Evolutionary conservation across 2,888 invertebrate genomes (phyloP).

Genomic region (Xestia ashworthii): DNA sequence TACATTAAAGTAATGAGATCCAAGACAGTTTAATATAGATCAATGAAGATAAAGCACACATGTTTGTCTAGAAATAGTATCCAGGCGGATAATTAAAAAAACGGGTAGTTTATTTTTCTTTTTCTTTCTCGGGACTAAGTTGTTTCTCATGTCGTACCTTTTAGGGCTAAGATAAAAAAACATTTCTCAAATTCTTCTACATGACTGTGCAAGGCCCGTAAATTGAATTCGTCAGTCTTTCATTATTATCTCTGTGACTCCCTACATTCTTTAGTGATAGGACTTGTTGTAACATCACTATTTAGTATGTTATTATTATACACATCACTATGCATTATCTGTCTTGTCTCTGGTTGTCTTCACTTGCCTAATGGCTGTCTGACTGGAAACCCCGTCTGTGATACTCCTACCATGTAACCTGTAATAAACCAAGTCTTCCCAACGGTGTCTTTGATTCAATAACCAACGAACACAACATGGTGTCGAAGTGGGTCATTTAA

Average conservation of each 20-base stretch:
- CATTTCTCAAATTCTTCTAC: slow-evolving; percentile 42
- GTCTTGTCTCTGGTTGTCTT: too few relatives aligned
- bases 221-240: slow-evolving; percentile 40
- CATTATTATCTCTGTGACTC: slow-evolving; percentile 23
- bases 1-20: slow-evolving; percentile 47
- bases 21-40: slow-evolving; percentile 38
- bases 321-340: too few relatives aligned
- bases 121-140: slow-evolving; percentile 51
- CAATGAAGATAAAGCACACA: slow-evolving; percentile 55
- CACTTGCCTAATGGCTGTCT: too few relatives aligned
- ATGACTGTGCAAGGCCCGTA: slow-evolving; percentile 37
- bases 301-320: too few relatives aligned
- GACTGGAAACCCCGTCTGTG: too few relatives aligned
- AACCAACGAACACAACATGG: too few relatives aligned
- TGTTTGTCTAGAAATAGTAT: slow-evolving; percentile 49
- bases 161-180: slow-evolving; percentile 52
- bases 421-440: too few relatives aligned
- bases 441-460: too few relatives aligned
- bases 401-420: too few relatives aligned
- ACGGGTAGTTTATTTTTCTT: slow-evolving; percentile 48
- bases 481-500: too few relatives aligned
- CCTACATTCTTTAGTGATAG: background rate
- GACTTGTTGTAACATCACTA: too few relatives aligned
- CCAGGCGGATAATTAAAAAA: slow-evolving; percentile 48
- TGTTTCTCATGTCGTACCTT: slow-evolving; percentile 60